Percentiles rank a stretch among this genome's conserved stretches.
phyloP scores from a whole-genome alignment of 1,140 invertebrate genomes.

The Apocrypta bakeri region DNA sequence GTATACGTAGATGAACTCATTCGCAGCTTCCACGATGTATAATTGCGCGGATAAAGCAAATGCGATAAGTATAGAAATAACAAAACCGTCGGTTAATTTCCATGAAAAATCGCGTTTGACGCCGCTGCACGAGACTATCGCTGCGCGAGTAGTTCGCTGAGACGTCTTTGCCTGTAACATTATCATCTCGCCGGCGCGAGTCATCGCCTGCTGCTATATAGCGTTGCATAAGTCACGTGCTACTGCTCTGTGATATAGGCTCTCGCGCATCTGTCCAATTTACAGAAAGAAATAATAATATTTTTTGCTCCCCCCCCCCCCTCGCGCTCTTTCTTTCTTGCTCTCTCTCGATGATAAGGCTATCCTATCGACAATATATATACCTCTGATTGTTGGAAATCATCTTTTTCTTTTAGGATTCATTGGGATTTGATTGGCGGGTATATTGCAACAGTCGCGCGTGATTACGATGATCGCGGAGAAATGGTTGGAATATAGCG shows the following conservation, averaged over 20 bases:
- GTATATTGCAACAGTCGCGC: too few relatives aligned
- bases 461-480: background rate
- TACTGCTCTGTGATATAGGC: background rate
- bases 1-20: too few relatives aligned
- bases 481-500: background rate
- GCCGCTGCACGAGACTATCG: background rate
- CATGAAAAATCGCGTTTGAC: too few relatives aligned
- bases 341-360: too few relatives aligned
- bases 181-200: slow-evolving; percentile 13
- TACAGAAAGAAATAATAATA: background rate
- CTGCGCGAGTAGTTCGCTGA: background rate
- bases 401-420: background rate
- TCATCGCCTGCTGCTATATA: background rate
- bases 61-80: background rate
- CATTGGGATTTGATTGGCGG: background rate
- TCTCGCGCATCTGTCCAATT: background rate
- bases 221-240: slow-evolving; percentile 25
- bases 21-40: too few relatives aligned
- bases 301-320: background rate
- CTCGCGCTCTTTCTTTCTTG: too few relatives aligned
- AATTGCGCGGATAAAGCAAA: too few relatives aligned
- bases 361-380: too few relatives aligned
- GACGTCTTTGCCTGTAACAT: slow-evolving; percentile 32
- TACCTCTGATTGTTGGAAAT: too few relatives aligned
- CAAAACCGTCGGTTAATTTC: too few relatives aligned